These are phyloP conservation scores for Gymnopithys bicolor DNA, from an alignment of 2,797 vertebrate genomes.

Conservation along the genomic window DNA sequence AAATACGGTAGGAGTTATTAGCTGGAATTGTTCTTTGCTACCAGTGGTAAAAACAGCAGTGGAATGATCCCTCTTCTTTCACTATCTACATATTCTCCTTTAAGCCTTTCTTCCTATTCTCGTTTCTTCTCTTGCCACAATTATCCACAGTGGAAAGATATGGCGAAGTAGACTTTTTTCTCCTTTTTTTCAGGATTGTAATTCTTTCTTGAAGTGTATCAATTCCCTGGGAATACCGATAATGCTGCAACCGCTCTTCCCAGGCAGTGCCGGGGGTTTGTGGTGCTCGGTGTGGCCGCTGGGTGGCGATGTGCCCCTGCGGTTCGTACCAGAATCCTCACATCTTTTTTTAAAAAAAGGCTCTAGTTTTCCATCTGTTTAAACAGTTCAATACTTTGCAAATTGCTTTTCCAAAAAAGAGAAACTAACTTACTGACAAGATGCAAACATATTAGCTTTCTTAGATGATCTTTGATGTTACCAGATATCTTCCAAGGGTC, in stretches of 20 bases:
- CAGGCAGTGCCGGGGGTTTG: not conserved
- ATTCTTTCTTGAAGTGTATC: accelerated
- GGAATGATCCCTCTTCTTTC: not conserved
- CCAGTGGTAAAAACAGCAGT: not conserved
- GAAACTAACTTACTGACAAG: not conserved
- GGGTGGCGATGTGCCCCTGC: not conserved
- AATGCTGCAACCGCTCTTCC: not conserved
- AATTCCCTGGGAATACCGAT: not conserved
- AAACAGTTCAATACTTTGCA: not conserved
- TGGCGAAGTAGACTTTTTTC: no score
- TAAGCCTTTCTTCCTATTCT: not conserved
- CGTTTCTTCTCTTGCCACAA: not conserved
- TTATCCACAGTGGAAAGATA: not conserved
- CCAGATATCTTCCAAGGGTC: not conserved
- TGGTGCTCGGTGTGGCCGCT: not conserved
- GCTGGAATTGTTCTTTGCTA: not conserved
- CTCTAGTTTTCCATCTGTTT: not conserved
- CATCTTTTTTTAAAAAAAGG: not conserved
- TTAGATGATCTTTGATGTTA: not conserved
- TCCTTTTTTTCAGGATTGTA: not conserved
- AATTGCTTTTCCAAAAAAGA: not conserved
- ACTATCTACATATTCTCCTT: not conserved
- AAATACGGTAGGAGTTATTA: not conserved
- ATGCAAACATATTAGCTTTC: not conserved
- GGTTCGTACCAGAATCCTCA: not conserved